Evolutionary conservation across 2,113 vertebrate species (phyloP).

Genomic region (Tretioscincus oriximinensis): DNA sequence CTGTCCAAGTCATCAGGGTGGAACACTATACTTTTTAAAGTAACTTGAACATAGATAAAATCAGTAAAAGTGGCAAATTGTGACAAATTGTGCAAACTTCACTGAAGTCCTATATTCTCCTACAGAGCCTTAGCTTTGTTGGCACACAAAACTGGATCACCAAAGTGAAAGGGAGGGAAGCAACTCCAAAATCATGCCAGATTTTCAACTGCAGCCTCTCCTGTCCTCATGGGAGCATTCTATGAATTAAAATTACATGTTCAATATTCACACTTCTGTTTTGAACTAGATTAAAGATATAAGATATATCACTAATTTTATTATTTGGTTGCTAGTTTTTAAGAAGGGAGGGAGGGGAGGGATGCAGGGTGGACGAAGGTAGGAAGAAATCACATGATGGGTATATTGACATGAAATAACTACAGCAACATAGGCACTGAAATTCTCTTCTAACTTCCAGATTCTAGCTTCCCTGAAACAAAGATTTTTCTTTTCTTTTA

Average conservation of each 20-base stretch:
- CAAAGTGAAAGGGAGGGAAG: too few species aligned
- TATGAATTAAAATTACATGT: too few species aligned
- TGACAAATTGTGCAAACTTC: background rate
- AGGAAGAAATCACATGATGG: too few species aligned
- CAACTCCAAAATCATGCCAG: too few species aligned
- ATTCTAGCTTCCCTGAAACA: slow-evolving; percentile 41
- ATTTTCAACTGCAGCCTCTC: too few species aligned
- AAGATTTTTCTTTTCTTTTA: slow-evolving; percentile 48
- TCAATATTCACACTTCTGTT: background rate
- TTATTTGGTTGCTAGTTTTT: background rate
- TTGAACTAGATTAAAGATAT: background rate
- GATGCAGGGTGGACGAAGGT: background rate
- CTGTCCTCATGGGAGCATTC: too few species aligned
- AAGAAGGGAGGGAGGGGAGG: background rate
- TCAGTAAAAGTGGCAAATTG: background rate
- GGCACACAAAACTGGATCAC: background rate
- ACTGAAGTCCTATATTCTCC: background rate
- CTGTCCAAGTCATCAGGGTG: too few species aligned
- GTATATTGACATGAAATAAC: background rate
- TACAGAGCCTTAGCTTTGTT: too few species aligned
- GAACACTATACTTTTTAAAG: too few species aligned
- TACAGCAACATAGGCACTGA: slow-evolving; percentile 15
- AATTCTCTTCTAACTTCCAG: slow-evolving; percentile 40
- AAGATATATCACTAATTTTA: background rate
- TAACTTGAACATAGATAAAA: too few species aligned